Evolutionary conservation across 2,888 invertebrate species (phyloP).

Genomic region (Meiosimyza platycephala): DNA sequence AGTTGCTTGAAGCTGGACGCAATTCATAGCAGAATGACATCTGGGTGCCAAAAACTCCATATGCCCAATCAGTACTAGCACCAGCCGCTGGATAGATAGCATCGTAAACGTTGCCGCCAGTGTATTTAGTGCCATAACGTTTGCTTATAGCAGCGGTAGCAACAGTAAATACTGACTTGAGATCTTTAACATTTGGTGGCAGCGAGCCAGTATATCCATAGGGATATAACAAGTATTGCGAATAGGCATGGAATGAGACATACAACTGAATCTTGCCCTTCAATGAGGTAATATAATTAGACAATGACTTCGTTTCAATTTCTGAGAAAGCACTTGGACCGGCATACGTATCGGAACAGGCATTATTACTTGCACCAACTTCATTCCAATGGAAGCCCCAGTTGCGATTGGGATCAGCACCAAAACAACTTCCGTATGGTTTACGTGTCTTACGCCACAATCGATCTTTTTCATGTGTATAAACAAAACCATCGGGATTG

Average conservation of each 20-base stretch:
- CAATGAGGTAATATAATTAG: conserved; percentile 70
- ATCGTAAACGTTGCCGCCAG: conserved; percentile 67
- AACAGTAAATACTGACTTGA: conserved; percentile 62
- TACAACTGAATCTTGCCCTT: conserved; percentile 72
- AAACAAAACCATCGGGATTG: conserved; percentile 84
- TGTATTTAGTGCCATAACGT: conserved; percentile 66
- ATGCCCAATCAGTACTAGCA: conserved; percentile 75
- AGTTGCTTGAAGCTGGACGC: conserved; percentile 54
- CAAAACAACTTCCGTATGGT: conserved; percentile 70
- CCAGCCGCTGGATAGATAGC: conserved; percentile 71
- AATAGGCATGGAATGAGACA: conserved; percentile 80
- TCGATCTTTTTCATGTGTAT: conserved; percentile 71
- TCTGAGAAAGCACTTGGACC: conserved; percentile 80
- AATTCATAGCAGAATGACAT: conserved; percentile 76
- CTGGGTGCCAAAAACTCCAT: conserved; percentile 69
- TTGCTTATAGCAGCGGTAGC: conserved; percentile 56
- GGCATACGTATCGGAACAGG: conserved; percentile 75
- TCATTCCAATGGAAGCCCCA: conserved; percentile 78
- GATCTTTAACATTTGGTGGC: conserved; percentile 69
- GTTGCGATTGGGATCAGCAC: conserved; percentile 83
- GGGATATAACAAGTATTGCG: conserved; percentile 77
- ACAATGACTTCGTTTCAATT: conserved; percentile 71
- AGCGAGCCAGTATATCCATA: conserved; percentile 71
- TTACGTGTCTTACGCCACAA: conserved; percentile 76
- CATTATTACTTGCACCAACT: conserved; percentile 70